Evolutionary conservation across 2,113 vertebrate species (phyloP), one percentile per base, ranked within the genome.

Genomic region (Macrotis lagotis): DNA sequence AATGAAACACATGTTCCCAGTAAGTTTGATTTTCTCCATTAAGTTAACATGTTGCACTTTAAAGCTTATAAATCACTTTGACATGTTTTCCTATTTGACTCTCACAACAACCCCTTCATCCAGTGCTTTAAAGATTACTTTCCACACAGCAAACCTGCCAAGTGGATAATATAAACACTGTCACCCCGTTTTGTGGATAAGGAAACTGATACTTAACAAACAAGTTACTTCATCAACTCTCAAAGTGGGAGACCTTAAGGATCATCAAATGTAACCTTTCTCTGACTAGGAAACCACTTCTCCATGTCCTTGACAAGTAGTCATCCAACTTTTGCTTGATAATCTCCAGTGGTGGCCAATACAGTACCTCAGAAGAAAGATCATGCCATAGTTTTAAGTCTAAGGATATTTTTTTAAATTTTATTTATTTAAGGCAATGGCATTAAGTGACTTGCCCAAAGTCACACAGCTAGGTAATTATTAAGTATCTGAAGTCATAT

Each of bases 1-100:
- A 89, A 74, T 74, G 83, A 52, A 96, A 90, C 48, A 90, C 92
- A 47, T 11, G 1, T 90, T 96, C 59, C 25, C 51, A 91, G 74
- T 24, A 50, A 48, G 88, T 83, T 83, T 44, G 6, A 6, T 83
- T 83, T 44, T 44, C 10, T 22, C n/a, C n/a, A 83, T 83, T 24
- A 83, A 44, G 66, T 8, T 83, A 83, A 83, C 16, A 83, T 19
- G 6, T 44, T 83, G 66, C 10, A 44, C 16, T 83, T 83, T 83
- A n/a, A 83, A 7, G 19, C n/a, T 83, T 83, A 83, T 83, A 24
- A 83, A 83, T 83, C 66, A 83, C 37, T 44, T 83, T 83, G n/a
- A 83, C 66, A 83, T 44, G 6, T 44, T 83, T 44, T 83, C 1
- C 24, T 22, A 44, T 22, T 24, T 83, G n/a, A 83, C 66, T 83